phyloP scores from a whole-genome alignment of 2,888 invertebrate species.

The Hemicrepidius hirtus region DNA sequence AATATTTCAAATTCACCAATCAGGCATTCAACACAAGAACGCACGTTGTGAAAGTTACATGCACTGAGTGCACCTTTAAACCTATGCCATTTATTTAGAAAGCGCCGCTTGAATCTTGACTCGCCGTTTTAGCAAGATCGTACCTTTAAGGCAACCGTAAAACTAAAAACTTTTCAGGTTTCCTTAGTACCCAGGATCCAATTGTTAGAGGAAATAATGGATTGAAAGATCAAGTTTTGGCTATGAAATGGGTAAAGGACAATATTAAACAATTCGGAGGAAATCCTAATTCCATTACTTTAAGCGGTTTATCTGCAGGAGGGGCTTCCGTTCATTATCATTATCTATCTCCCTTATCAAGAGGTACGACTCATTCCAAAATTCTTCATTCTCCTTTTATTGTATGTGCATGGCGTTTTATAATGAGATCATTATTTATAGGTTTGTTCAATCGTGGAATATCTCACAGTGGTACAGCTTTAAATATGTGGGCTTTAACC shows the following conservation, averaged over 20 bases:
- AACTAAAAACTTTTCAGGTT: conserved; percentile 60
- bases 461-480: conserved; percentile 81
- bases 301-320: conserved; percentile 67
- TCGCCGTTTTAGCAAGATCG: too few relatives aligned
- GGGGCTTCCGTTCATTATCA: conserved; percentile 68
- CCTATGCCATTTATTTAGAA: too few relatives aligned
- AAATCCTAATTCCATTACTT: conserved; percentile 67
- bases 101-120: too few relatives aligned
- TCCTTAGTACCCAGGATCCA: conserved; percentile 67
- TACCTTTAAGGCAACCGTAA: too few relatives aligned
- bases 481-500: conserved; percentile 75
- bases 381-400: neutral
- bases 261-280: conserved; percentile 69
- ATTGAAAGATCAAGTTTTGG: conserved; percentile 67
- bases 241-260: conserved; percentile 66
- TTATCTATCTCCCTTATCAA: conserved; percentile 66
- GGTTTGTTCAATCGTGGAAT: conserved; percentile 78
- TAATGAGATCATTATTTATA: conserved; percentile 57
- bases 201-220: conserved; percentile 68
- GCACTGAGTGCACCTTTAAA: too few relatives aligned
- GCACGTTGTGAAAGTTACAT: too few relatives aligned
- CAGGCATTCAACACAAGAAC: too few relatives aligned
- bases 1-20: too few relatives aligned
- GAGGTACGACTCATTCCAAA: conserved; percentile 47
- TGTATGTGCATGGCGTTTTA: too few relatives aligned